Conservation (phyloP, 1,140 invertebrate genomes). For the Drosophila pseudoobscura region DNA sequence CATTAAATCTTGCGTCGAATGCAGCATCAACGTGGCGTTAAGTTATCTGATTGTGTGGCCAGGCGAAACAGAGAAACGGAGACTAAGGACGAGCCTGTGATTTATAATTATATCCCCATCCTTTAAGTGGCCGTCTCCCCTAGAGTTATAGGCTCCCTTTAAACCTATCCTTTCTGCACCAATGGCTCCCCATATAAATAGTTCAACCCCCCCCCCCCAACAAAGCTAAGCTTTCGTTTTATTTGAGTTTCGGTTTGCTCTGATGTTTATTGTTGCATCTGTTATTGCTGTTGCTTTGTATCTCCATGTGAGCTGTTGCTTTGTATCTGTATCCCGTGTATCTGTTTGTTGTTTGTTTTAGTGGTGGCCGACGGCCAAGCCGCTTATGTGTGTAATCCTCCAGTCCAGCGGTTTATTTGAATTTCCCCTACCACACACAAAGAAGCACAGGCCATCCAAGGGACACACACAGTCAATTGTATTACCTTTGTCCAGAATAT, state of each 20-base stretch:
- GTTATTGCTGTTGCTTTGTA: background rate
- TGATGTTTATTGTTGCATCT: conserved; percentile 38
- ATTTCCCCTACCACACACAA: conserved; percentile 22
- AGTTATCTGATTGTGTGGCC: conserved; percentile 70
- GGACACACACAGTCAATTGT: conserved; percentile 39
- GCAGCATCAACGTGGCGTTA: conserved; percentile 69
- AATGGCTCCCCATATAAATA: conserved; percentile 61
- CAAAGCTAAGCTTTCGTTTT: conserved; percentile 34
- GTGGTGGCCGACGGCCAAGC: conserved; percentile 48
- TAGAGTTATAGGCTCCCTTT: conserved; percentile 47
- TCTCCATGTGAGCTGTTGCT: conserved; percentile 7
- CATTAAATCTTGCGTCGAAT: conserved; percentile 63
- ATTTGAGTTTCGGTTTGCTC: conserved; percentile 26
- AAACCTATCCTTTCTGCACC: conserved; percentile 46
- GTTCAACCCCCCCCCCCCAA: conserved; percentile 44
- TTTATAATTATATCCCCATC: conserved; percentile 62
- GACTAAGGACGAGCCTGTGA: conserved; percentile 37
- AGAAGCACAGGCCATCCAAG: conserved; percentile 9
- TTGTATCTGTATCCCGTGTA: conserved; percentile 5
- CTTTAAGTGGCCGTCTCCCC: conserved; percentile 35
- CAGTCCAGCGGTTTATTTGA: conserved; percentile 57
- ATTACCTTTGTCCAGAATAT: conserved; percentile 8
- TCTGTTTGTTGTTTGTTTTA: conserved; percentile 36
- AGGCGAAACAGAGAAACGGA: conserved; percentile 38
- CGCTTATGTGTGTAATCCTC: conserved; percentile 66